phyloP scores from a whole-genome alignment of 2,797 vertebrate species.

The Strix occidentalis region DNA sequence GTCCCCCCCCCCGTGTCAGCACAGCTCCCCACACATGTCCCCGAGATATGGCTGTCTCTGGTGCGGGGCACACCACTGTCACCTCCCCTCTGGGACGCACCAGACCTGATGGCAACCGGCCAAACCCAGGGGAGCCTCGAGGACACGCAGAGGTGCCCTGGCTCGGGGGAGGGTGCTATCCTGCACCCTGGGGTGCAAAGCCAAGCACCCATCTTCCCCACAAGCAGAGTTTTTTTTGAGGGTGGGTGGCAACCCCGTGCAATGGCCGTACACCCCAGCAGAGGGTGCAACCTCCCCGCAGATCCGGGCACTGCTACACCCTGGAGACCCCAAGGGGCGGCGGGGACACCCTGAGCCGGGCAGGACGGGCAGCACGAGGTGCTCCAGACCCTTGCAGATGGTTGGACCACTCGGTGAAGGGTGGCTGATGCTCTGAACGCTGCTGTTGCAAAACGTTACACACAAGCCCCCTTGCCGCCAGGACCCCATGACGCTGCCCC shows the following conservation, averaged over 20 bases:
- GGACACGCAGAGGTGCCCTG: neutral
- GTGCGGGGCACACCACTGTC: accelerated
- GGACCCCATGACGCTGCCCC: accelerated
- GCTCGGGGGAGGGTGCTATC: neutral
- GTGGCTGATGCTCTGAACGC: neutral
- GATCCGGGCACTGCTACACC: accelerated
- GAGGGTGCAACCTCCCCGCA: neutral
- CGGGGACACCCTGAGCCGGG: neutral
- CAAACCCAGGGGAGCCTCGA: accelerated
- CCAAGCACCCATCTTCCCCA: neutral
- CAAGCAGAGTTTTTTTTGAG: neutral
- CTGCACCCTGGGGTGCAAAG: neutral
- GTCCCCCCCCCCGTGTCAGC: neutral
- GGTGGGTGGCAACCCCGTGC: neutral
- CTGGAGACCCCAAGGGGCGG: neutral
- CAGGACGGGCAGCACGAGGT: neutral
- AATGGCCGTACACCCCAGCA: neutral
- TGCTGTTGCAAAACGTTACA: neutral
- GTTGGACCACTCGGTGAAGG: neutral
- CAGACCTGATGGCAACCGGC: too few relatives aligned
- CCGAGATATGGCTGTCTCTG: neutral
- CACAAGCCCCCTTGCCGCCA: accelerated
- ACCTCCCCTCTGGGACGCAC: neutral
- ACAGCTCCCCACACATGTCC: accelerated
- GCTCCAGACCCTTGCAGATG: neutral